Evolutionary conservation across 2,797 vertebrate species (phyloP), one percentile per base, ranked within the genome.

Genomic region (Oreonectes daqikongensis): DNA sequence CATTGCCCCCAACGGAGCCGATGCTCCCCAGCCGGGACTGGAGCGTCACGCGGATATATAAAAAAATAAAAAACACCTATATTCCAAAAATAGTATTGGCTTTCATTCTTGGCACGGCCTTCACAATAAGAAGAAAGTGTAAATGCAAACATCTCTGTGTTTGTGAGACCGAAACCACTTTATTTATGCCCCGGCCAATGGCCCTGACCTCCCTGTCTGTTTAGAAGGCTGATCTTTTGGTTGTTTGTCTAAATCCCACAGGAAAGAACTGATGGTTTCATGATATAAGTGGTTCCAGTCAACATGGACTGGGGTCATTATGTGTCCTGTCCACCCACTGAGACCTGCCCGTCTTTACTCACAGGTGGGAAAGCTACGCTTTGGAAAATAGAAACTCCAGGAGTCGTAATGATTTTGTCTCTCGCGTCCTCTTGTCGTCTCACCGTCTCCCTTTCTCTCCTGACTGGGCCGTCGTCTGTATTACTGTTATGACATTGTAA

Each of bases 231-330:
- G 70, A 53, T 30, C 69, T 69, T 68, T 53, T 15, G 15, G 22
- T 28, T 72, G 38, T 59, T 72, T 48, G 60, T 72, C 50, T 26
- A n/a, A 10, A 53, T 69, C 64, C 35, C 17, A 14, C 22, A 35
- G 38, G 40, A 35, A 26, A 32, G 28, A 55, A 11, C 30, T 10
- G 48, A 50, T 61, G 46, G 57, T 2, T 68, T 32, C 32, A 63
- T 52, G 78, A 74, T 75, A 75, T 64, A 75, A 73, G 67, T 61
- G 78, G 57, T 64, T 75, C 38, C 60, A 69, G 64, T 79, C 59
- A 69, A 64, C 71, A 75, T 22, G 48, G 55, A 64, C 68, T 30
- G 14, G 12, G 65, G 71, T 76, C 79, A 72, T 70, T 67, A 66
- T 67, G 69, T 76, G 46, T 66, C 42, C 53, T 65, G 72, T 80